These are phyloP conservation scores for Chloromyia formosa DNA, from an alignment of 2,888 invertebrate species.

Conservation along the genomic window DNA sequence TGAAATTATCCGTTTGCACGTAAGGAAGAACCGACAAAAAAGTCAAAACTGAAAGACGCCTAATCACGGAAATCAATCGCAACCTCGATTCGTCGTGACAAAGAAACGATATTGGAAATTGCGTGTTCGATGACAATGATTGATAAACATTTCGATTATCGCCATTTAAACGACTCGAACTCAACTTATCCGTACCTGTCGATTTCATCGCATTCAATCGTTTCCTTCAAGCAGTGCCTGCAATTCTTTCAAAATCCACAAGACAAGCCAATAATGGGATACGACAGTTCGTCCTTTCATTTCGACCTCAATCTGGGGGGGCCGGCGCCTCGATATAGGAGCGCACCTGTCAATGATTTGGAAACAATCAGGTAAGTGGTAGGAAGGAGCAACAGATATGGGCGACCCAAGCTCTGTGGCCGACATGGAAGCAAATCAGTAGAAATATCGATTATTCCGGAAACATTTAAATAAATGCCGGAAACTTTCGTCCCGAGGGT, in stretches of 20 bases:
- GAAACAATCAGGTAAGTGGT: conserved; percentile 32
- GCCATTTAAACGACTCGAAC: conserved; percentile 29
- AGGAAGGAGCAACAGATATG: conserved; percentile 29
- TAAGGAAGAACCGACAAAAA: too few relatives aligned
- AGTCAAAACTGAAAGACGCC: neutral
- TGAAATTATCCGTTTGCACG: conserved; percentile 13
- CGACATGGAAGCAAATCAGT: neutral
- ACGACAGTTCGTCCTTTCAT: conserved; percentile 20
- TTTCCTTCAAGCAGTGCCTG: neutral
- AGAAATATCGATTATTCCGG: conserved; percentile 23
- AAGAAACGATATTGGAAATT: conserved; percentile 1
- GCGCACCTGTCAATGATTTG: conserved; percentile 15
- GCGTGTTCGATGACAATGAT: conserved; percentile 39
- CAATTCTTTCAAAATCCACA: conserved; percentile 36
- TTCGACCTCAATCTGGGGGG: neutral
- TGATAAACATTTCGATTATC: conserved; percentile 41
- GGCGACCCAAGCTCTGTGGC: neutral
- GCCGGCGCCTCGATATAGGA: neutral
- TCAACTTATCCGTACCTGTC: conserved; percentile 15
- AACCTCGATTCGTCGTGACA: neutral
- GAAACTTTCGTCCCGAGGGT: neutral
- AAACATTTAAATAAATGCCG: conserved; percentile 11
- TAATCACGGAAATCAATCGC: conserved; percentile 6
- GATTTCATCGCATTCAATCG: conserved; percentile 10
- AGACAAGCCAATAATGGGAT: conserved; percentile 30